Conservation (phyloP, 2,888 invertebrate genomes). For the Hirtodrosophila histrioides region DNA sequence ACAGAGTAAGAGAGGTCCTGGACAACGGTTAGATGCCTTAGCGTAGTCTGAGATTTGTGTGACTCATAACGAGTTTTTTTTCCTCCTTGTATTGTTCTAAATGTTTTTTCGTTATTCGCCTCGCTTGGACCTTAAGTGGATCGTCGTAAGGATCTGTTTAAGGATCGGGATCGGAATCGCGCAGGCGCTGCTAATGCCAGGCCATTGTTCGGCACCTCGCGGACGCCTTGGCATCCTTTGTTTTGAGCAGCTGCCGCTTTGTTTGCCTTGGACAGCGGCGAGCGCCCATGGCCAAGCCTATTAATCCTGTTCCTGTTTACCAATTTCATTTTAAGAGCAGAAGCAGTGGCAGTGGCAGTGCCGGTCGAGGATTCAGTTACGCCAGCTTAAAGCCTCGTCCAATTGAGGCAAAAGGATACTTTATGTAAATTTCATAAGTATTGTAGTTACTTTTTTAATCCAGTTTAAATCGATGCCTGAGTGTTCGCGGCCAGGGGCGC, state of each 20-base stretch:
- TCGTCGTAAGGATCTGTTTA: conserved; percentile 46
- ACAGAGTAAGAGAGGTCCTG: conserved; percentile 14
- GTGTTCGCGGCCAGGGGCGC: conserved; percentile 18
- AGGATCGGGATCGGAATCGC: conserved; percentile 45
- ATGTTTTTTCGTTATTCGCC: conserved; percentile 58
- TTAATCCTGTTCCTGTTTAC: conserved; percentile 66
- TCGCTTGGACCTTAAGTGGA: conserved; percentile 76
- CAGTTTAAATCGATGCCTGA: conserved; percentile 66
- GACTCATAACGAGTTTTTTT: conserved; percentile 76
- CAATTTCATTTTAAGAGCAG: conserved; percentile 15
- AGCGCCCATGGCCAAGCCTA: conserved; percentile 57
- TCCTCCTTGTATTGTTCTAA: conserved; percentile 33
- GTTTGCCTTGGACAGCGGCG: conserved; percentile 70
- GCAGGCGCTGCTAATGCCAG: conserved; percentile 46
- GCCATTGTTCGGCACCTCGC: conserved; percentile 59
- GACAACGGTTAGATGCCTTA: conserved; percentile 44
- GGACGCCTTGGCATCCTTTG: conserved; percentile 65
- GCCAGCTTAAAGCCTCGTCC: conserved; percentile 58
- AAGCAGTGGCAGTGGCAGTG: conserved; percentile 22
- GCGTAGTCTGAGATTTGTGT: conserved; percentile 73
- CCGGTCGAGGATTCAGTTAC: conserved; percentile 62
- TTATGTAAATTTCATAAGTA: conserved; percentile 68
- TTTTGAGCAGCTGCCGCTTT: conserved; percentile 68
- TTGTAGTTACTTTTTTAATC: conserved; percentile 61
- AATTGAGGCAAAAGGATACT: conserved; percentile 55